Conservation (phyloP, 2,888 invertebrate genomes). For the Eledona agricola region DNA sequence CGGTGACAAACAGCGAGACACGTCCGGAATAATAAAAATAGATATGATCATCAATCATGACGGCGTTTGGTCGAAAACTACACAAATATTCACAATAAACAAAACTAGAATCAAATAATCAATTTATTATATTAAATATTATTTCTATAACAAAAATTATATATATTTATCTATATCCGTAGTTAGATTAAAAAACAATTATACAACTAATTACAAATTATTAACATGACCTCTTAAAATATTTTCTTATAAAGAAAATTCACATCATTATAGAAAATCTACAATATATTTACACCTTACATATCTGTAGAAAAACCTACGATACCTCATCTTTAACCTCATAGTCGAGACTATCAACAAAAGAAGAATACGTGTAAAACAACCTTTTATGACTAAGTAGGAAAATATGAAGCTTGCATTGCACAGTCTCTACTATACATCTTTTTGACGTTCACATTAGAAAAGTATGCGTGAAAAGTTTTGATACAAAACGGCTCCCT, state of each 20-base stretch:
- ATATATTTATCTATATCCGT: constrained; percentile 58
- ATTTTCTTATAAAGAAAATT: constrained; percentile 62
- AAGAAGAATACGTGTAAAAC: constrained; percentile 35
- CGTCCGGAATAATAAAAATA: constrained; percentile 32
- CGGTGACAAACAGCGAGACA: constrained; percentile 24
- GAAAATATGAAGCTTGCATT: constrained; percentile 47
- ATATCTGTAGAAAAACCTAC: constrained; percentile 49
- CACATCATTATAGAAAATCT: constrained; percentile 59
- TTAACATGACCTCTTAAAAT: constrained; percentile 58
- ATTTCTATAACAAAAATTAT: constrained; percentile 62
- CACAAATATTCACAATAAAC: constrained; percentile 46
- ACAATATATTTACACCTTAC: constrained; percentile 50
- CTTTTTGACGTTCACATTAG: constrained; percentile 29
- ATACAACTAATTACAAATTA: constrained; percentile 62
- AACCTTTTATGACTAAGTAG: constrained; percentile 38
- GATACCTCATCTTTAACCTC: constrained; percentile 40
- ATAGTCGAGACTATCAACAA: constrained; percentile 37
- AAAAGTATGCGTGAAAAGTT: constrained; percentile 41
- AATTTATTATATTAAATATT: constrained; percentile 59
- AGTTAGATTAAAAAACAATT: constrained; percentile 59
- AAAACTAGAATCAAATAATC: constrained; percentile 47
- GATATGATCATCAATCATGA: constrained; percentile 44
- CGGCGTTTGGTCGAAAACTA: constrained; percentile 44
- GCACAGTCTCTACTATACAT: constrained; percentile 39
- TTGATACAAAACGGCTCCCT: constrained; percentile 55